Base-by-base conservation (phyloP, 2,113 vertebrate genomes). In the Stegastes partitus region DNA sequence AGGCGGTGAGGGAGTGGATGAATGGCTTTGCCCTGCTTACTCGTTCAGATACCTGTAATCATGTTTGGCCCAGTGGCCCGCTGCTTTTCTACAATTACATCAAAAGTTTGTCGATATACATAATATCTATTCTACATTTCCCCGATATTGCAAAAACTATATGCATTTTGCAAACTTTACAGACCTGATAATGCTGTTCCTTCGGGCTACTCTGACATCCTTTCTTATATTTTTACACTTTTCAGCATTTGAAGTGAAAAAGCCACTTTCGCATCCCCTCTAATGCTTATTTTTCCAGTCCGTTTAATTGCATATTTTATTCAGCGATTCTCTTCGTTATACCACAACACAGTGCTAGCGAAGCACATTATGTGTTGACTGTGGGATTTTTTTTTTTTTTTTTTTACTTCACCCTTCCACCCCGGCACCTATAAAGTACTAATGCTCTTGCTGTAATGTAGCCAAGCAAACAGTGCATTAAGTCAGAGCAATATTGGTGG, bases 391-490 rank as follows among this genome's bases (percentile, higher is more conserved):
- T 34, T 68, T 67, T 68, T n/a, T 25, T 58, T 71, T 23, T 15
- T 63, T 70, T 39, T 55, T 14, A 23, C 47, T n/a, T 53, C 23
- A 63, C 42, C 69, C 72, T 50, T 79, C 72, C 45, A 50, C 42
- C 61, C 34, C 37, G 1, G 59, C 68, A 53, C 68, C 75, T 73
- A 76, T 79, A 79, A 84, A 84, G 31, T 19, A 72, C 74, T 84
- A 71, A 84, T 84, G 81, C 51, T 75, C 63, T 68, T 73, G 65
- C 55, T 83, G 82, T 83, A 85, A 68, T 68, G 84, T 75, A 59
- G 87, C 84, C 87, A 85, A 86, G 79, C 47, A 72, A 82, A 71
- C 59, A 56, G 39, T 79, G 53, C 56, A 89, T 86, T 75, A 69
- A 73, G 25, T 56, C 3, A 11, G 42, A 62, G 62, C 47, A 23